Evolutionary conservation across 2,113 vertebrate genomes (phyloP).

Genomic region (Eretmochelys imbricata): DNA sequence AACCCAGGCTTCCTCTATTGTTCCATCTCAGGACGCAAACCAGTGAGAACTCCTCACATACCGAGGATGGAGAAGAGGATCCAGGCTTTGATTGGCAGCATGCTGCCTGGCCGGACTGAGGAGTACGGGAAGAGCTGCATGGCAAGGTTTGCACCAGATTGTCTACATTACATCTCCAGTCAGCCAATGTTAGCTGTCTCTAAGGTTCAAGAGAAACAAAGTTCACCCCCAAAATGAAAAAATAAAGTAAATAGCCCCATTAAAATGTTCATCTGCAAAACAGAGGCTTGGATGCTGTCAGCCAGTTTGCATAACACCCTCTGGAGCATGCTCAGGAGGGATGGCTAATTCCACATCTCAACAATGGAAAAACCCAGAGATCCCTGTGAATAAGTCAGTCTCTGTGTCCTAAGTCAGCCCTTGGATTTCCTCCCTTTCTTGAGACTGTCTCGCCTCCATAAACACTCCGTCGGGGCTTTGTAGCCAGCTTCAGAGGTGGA

Average conservation of each 20-base stretch:
- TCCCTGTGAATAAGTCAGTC: conserved; percentile 37
- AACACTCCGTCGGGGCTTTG: conserved; percentile 40
- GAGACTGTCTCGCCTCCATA: conserved; percentile 58
- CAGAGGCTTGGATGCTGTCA: not conserved
- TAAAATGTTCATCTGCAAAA: conserved; percentile 29
- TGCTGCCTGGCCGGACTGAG: not conserved
- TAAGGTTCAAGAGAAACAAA: conserved; percentile 4
- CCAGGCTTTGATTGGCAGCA: rapidly evolving
- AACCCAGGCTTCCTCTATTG: not conserved
- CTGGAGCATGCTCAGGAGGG: rapidly evolving
- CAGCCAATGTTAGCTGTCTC: not conserved
- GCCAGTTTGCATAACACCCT: conserved; percentile 36
- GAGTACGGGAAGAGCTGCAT: not conserved
- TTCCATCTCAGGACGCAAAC: not conserved
- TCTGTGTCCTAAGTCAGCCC: conserved; percentile 72
- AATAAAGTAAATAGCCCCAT: not conserved
- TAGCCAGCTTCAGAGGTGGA: conserved; percentile 39
- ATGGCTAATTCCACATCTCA: conserved; percentile 45
- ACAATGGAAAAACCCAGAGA: conserved; percentile 79
- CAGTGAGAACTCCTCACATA: not conserved
- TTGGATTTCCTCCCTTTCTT: conserved; percentile 73
- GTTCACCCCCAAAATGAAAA: not conserved
- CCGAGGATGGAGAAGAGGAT: not conserved
- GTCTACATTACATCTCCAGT: not conserved
- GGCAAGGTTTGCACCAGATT: not conserved